Evolutionary conservation across 2,797 vertebrate species (phyloP).

Genomic region (Allobates femoralis): DNA sequence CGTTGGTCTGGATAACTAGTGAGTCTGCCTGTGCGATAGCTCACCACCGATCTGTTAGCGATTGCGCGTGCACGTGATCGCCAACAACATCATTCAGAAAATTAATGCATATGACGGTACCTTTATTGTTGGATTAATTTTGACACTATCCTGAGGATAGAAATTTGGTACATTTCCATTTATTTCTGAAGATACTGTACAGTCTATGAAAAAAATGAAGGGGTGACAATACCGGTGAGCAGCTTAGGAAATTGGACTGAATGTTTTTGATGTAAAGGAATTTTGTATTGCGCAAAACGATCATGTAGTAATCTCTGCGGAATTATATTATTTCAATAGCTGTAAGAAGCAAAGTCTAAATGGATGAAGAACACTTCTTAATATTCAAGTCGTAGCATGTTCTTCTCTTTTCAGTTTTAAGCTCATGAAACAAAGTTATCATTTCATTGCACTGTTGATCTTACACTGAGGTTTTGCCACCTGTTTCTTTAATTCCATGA

Average conservation of each 20-base stretch:
- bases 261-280: neutral
- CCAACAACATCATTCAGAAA: too few relatives aligned
- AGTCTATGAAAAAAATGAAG: too few relatives aligned
- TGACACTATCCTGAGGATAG: too few relatives aligned
- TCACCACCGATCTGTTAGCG: too few relatives aligned
- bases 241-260: neutral
- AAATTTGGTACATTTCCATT: too few relatives aligned
- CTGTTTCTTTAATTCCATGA: slow-evolving; percentile 1
- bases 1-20: too few relatives aligned
- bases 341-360: neutral
- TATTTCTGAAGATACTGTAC: too few relatives aligned
- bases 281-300: neutral
- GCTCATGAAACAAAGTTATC: slow-evolving; percentile 17
- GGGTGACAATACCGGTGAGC: too few relatives aligned
- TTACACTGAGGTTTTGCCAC: slow-evolving; percentile 22
- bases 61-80: too few relatives aligned
- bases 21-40: too few relatives aligned
- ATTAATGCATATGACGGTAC: too few relatives aligned
- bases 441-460: slow-evolving; percentile 17
- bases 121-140: too few relatives aligned
- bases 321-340: neutral
- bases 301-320: neutral
- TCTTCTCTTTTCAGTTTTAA: slow-evolving; percentile 23
- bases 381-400: neutral
- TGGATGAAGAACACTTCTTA: neutral